phyloP scores from a whole-genome alignment of 2,888 invertebrate species.

The Xestia sexstrigata region DNA sequence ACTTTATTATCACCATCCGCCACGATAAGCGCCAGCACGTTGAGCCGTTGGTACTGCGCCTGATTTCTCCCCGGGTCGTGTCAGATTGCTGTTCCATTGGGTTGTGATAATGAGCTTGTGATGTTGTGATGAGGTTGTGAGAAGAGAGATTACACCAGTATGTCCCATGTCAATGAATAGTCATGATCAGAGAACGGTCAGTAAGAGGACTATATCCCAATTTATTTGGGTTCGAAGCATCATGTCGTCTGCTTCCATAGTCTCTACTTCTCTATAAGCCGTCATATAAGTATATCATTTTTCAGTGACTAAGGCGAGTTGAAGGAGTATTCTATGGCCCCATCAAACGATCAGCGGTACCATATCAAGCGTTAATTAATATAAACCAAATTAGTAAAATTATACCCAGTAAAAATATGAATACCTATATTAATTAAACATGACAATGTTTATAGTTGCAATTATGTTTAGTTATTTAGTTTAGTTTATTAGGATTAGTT shows the following conservation, averaged over 20 bases:
- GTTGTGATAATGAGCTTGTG: too few species aligned
- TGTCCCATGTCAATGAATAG: not conserved
- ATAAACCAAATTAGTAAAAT: too few species aligned
- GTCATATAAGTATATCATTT: not conserved
- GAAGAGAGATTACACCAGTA: not conserved
- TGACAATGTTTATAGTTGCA: too few species aligned
- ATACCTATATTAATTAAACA: too few species aligned
- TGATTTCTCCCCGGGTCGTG: not conserved
- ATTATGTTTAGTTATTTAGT: too few species aligned
- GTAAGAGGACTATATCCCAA: not conserved
- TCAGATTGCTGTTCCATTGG: not conserved
- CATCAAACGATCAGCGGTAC: not conserved
- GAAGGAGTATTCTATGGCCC: not conserved
- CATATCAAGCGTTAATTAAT: not conserved
- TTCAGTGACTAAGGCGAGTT: not conserved
- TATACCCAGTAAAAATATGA: too few species aligned
- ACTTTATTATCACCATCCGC: not conserved
- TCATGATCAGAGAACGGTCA: not conserved
- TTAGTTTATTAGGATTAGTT: too few species aligned
- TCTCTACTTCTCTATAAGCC: not conserved
- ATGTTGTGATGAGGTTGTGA: too few species aligned
- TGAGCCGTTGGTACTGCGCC: not conserved
- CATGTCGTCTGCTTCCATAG: not conserved
- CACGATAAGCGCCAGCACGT: not conserved
- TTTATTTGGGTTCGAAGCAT: not conserved